These are phyloP conservation scores for Bombyx mandarina DNA, from an alignment of 1,140 invertebrate species.

Conservation along the genomic window DNA sequence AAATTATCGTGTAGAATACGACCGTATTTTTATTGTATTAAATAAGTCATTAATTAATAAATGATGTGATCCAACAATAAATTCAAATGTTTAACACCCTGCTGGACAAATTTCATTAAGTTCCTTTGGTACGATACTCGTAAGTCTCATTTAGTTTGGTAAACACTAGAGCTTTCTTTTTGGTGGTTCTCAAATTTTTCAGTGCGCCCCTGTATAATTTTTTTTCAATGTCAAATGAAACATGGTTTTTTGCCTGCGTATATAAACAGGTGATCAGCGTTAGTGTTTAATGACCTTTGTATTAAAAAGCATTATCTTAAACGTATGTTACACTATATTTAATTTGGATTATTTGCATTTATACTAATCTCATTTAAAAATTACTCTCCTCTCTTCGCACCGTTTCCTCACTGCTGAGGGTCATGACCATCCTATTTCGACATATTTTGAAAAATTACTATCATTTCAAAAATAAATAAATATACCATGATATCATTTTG, in stretches of 20 bases:
- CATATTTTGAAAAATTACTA: too few species aligned
- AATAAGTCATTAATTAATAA: too few species aligned
- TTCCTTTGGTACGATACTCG: conserved; percentile 7
- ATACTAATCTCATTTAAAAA: background rate
- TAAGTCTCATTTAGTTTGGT: conserved; percentile 15
- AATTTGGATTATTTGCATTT: too few species aligned
- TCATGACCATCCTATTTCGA: too few species aligned
- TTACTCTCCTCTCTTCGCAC: too few species aligned
- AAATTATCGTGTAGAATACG: too few species aligned
- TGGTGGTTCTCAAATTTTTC: conserved; percentile 2
- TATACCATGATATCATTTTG: too few species aligned
- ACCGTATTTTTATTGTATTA: too few species aligned
- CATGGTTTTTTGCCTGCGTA: background rate
- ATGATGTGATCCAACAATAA: too few species aligned
- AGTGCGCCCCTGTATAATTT: background rate
- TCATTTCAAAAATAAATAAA: too few species aligned
- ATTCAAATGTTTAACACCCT: background rate
- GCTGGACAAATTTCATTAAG: conserved; percentile 14
- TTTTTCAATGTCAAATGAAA: background rate
- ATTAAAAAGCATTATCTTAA: too few species aligned
- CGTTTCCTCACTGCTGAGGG: too few species aligned
- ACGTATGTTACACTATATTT: background rate
- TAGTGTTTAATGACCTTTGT: background rate
- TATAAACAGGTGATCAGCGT: background rate
- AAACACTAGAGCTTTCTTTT: conserved; percentile 10